Evolutionary conservation across 2,113 vertebrate genomes (phyloP), one percentile per base, ranked within the genome.

Genomic region (Cacatua alba): DNA sequence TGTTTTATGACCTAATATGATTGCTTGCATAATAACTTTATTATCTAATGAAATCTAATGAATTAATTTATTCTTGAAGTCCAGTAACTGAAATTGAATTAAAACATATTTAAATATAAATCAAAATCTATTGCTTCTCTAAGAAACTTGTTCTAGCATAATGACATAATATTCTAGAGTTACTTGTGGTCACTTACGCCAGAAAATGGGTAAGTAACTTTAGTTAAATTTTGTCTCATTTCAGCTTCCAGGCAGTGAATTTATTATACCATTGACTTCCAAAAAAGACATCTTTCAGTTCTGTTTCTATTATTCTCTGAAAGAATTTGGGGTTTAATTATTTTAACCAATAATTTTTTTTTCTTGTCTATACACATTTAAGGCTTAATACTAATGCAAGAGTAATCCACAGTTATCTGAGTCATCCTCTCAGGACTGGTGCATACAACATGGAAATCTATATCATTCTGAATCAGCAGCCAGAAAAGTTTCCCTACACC

Each of bases 371-470:
- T 16, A 55, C 16, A 60, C 16, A 13, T 85, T 67, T 53, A 62
- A 37, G 37, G 5, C 10, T 57, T 83, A 10, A 39, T 19, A 69
- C 9, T 5, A 13, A 35, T 31, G 11, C 3, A 2, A 44, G 37
- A 37, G 29, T 82, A 88, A 64, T 41, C 14, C 25, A 63, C 44
- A 17, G 7, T 82, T 72, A 23, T 52, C 13, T 41, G 35, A 69
- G 28, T 39, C 20, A 72, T 52, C 16, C 4, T 39, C 18, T 62
- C 2, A 4, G 15, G 23, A 64, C 20, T 81, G 8, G 11, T 44
- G 3, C 10, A 52, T 70, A 44, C 21, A 68, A 20, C 19, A 26
- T 0, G 0, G 13, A 65, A 83, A 55, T 39, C 13, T 29, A 7
- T 68, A 39, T 26, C 3, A 43, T 44, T 69, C 33, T 78, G 44